Percentiles rank a stretch among this genome's conserved stretches.
Evolutionary conservation across 2,113 vertebrate species (phyloP).

Genomic region (Stigmatopora nigra): DNA sequence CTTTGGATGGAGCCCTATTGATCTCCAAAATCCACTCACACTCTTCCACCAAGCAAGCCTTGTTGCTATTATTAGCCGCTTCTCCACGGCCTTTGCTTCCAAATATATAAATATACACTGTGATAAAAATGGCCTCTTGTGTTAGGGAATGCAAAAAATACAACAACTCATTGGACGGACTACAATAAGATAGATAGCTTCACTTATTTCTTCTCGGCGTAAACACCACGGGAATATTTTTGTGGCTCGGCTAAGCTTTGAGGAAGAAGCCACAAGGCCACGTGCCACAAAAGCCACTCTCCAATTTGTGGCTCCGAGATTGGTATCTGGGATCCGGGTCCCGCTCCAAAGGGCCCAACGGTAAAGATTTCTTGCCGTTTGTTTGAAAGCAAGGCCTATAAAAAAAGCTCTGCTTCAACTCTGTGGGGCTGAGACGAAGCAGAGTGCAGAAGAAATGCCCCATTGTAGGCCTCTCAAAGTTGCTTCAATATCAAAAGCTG

Average conservation of each 20-base stretch:
- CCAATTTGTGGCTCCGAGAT: conserved; percentile 22
- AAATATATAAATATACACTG: no score
- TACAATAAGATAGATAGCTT: no score
- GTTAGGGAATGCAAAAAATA: no score
- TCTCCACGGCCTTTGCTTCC: no score
- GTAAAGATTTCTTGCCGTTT: background rate
- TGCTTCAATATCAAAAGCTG: conserved; percentile 59
- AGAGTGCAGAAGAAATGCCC: conserved; percentile 37
- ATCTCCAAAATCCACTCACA: no score
- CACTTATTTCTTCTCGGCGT: conserved; percentile 12
- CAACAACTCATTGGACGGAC: no score
- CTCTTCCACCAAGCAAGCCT: no score
- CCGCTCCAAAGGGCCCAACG: background rate
- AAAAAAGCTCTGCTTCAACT: conserved; percentile 4
- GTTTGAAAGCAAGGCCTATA: background rate
- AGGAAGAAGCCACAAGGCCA: conserved; percentile 19
- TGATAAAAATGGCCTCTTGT: no score
- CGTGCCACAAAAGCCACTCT: conserved; percentile 8
- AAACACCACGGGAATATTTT: conserved; percentile 7
- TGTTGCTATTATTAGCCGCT: no score
- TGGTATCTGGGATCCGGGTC: conserved; percentile 7
- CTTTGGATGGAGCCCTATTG: background rate
- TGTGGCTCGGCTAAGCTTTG: conserved; percentile 12
- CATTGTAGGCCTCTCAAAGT: conserved; percentile 48
- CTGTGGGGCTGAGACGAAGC: conserved; percentile 29